phyloP scores from a whole-genome alignment of 1,140 invertebrate genomes.

The Drosophila mauritiana region DNA sequence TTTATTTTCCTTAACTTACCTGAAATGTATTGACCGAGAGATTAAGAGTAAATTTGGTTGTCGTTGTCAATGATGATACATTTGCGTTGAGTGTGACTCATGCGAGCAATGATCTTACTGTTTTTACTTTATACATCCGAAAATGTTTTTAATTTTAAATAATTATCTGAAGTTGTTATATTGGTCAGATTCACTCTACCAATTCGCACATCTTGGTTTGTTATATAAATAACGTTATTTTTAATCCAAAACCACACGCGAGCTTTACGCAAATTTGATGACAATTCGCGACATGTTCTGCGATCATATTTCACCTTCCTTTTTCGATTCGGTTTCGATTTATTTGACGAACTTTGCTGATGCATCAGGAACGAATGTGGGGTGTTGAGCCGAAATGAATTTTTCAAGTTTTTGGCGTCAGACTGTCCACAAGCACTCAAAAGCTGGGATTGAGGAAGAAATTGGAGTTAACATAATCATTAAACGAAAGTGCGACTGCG shows the following conservation, averaged over 20 bases:
- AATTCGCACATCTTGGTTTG: constrained; percentile 5
- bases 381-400: constrained; percentile 25
- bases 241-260: constrained; percentile 30
- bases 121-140: neutral
- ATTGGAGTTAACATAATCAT: constrained; percentile 27
- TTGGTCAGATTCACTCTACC: constrained; percentile 7
- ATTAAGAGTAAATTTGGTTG: constrained; percentile 32
- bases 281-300: constrained; percentile 47
- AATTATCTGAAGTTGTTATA: no score
- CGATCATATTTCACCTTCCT: constrained; percentile 68
- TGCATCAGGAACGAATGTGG: constrained; percentile 20
- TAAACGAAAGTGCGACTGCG: constrained; percentile 42
- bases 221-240: constrained; percentile 22
- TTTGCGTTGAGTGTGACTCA: constrained; percentile 35
- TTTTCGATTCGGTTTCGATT: constrained; percentile 52
- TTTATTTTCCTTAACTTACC: constrained; percentile 17
- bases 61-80: constrained; percentile 56
- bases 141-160: no score
- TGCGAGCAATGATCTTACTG: neutral
- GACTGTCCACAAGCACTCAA: constrained; percentile 52
- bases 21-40: constrained; percentile 58
- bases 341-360: constrained; percentile 27
- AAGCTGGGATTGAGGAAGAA: constrained; percentile 36
- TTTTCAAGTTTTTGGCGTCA: constrained; percentile 52
- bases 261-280: constrained; percentile 29